A percentile compares a stretch with the other conserved stretches of the same genome.
These are phyloP conservation scores for Eristalis arbustorum DNA, from an alignment of 2,888 invertebrate species.

Conservation along the genomic window DNA sequence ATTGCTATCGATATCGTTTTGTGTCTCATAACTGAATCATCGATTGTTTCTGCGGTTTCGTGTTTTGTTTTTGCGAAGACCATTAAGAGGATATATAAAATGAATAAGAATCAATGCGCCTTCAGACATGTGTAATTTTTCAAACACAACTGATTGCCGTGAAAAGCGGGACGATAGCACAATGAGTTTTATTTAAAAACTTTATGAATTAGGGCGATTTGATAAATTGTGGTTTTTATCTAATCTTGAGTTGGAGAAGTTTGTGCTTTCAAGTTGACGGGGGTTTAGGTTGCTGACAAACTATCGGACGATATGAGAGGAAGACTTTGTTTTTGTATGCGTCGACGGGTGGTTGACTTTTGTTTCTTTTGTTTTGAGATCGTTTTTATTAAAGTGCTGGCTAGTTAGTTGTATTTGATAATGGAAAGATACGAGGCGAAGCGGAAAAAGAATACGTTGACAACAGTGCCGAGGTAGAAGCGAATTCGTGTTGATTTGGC, in stretches of 20 bases:
- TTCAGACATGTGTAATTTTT: background rate
- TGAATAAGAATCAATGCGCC: background rate
- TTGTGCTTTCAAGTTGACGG: background rate
- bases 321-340: background rate
- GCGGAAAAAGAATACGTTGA: too few species aligned
- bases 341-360: background rate
- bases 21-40: background rate
- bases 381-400: too few species aligned
- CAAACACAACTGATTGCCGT: background rate
- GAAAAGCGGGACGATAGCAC: background rate
- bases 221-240: slow-evolving; percentile 9
- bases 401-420: too few species aligned
- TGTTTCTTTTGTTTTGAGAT: too few species aligned
- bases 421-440: too few species aligned
- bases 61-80: background rate
- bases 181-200: background rate
- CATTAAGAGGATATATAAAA: background rate
- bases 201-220: slow-evolving; percentile 22
- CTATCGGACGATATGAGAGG: background rate
- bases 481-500: too few species aligned
- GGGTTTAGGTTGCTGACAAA: background rate
- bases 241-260: background rate
- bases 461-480: too few species aligned
- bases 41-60: background rate
- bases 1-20: background rate